Base-by-base conservation (phyloP, 1,140 invertebrate genomes). In the Caenorhabditis briggsae region DNA sequence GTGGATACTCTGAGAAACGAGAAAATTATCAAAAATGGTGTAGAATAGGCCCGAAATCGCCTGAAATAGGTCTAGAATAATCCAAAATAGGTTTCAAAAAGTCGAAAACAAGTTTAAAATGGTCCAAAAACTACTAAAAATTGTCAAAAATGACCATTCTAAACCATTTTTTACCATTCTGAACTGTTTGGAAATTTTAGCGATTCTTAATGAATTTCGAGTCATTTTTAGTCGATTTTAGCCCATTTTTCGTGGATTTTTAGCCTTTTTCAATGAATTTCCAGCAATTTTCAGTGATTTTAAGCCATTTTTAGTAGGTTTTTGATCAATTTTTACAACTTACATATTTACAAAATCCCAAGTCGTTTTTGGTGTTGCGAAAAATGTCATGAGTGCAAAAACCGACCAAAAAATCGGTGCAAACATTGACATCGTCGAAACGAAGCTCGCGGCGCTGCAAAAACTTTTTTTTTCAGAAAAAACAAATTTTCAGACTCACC, bases 331-430 rank as follows among this genome's bases (percentile, higher is more conserved):
- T 53, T 53, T 16, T 1, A 14, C 16, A 82, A 43, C 56, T 53
- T 43, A 87, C 86, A 43, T 82, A 58, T 48, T 59, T 53, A 53
- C 86, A 87, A 61, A 74, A 87, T 14, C 87, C 87, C 58, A 85
- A 50, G 23, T 88, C 87, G 33, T 86, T 86, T 65, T 88, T 88
- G 12, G 87, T 88, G 56, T 88, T 88, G 12, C 84, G 23, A 41
- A 88, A 88, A 5, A 78, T 59, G 1, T 88, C 87, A 23, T 88
- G 78, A 9, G 84, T 58, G 43, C 87, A 88, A n/a, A 86, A 88
- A 8, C 70, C 85, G 16, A 78, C 84, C 14, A 88, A 59, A 50
- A 88, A 88, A 64, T 88, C 84, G 5, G 46, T 59, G 55, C 87
- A 88, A n/a, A 88, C 56, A 25, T 88, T 74, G n/a, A 83, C 83